Percentiles rank a stretch among this genome's conserved stretches.
Evolutionary conservation across 1,140 invertebrate genomes (phyloP).

Genomic region (Armadillidium nasatum): DNA sequence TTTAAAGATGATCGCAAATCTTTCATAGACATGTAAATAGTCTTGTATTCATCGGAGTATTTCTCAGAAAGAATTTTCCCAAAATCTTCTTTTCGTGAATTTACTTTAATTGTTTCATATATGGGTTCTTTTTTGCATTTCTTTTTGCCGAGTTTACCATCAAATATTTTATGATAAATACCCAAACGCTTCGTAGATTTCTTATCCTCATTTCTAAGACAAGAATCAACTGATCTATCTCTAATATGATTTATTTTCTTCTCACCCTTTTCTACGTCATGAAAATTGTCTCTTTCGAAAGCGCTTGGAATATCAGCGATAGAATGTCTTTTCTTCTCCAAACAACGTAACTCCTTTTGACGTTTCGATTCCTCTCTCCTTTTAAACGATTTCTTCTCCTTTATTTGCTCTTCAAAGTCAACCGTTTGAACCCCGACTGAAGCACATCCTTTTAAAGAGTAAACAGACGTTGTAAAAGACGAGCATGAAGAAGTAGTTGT

Average conservation of each 20-base stretch:
- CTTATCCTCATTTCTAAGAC: not conserved
- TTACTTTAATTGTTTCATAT: conserved; percentile 31
- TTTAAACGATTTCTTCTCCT: not conserved
- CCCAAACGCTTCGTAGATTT: not conserved
- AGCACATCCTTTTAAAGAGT: not conserved
- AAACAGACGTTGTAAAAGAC: not conserved
- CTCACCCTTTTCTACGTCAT: not conserved
- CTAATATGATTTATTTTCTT: not conserved
- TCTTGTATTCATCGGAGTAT: conserved; percentile 28
- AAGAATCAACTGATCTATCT: not conserved
- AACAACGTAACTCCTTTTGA: not conserved
- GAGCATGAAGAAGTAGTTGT: not conserved
- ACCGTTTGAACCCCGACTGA: not conserved
- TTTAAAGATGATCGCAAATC: conserved; percentile 29
- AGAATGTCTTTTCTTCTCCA: conserved; percentile 29
- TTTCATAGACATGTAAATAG: conserved; percentile 38
- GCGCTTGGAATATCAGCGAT: conserved; percentile 33
- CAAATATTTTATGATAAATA: conserved; percentile 16
- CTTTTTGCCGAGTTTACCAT: not conserved
- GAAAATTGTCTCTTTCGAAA: not conserved
- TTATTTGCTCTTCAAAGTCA: not conserved
- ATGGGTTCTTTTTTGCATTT: conserved; percentile 31
- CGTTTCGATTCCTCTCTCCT: not conserved
- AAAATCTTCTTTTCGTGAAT: conserved; percentile 18
- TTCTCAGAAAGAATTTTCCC: conserved; percentile 13